phyloP scores from a whole-genome alignment of 2,888 invertebrate genomes.

The Endotricha flammealis region DNA sequence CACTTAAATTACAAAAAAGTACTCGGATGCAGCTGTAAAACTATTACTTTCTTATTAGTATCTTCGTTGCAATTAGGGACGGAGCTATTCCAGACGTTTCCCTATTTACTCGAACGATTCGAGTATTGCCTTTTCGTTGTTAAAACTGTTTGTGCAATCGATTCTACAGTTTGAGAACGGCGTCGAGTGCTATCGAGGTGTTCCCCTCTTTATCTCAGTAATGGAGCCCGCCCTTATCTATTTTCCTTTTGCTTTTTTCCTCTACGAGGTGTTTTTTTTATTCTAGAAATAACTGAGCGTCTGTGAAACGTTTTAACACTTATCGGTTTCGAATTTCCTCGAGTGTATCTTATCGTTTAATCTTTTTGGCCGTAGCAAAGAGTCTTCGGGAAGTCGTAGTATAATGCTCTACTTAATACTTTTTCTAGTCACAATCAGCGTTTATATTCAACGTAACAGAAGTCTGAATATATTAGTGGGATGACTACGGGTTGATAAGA shows the following conservation, averaged over 20 bases:
- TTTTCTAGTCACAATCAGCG: no score
- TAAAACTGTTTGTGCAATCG: slow-evolving; percentile 34
- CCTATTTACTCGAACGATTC: slow-evolving; percentile 24
- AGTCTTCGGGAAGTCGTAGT: no score
- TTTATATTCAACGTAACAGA: no score
- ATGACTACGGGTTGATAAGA: no score
- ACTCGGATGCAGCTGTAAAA: slow-evolving; percentile 1
- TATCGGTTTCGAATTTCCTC: not conserved
- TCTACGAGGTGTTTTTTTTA: slow-evolving; percentile 4
- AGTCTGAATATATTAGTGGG: no score
- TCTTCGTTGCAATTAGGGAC: slow-evolving; percentile 30
- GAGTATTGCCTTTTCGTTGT: slow-evolving; percentile 23
- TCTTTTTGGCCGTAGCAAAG: not conserved
- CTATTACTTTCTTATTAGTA: slow-evolving; percentile 28
- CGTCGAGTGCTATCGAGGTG: slow-evolving; percentile 35
- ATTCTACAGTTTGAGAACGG: slow-evolving; percentile 25
- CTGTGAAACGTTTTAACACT: not conserved
- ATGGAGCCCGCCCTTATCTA: slow-evolving; percentile 37
- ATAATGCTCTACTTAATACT: not conserved
- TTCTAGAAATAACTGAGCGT: slow-evolving; percentile 2
- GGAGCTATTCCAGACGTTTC: slow-evolving; percentile 23
- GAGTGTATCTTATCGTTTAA: not conserved
- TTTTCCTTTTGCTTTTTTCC: slow-evolving; percentile 20
- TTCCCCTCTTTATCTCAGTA: slow-evolving; percentile 35
- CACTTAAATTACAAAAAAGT: no score